Base-by-base conservation (phyloP, 2,797 vertebrate genomes). In the Helostoma temminkii region DNA sequence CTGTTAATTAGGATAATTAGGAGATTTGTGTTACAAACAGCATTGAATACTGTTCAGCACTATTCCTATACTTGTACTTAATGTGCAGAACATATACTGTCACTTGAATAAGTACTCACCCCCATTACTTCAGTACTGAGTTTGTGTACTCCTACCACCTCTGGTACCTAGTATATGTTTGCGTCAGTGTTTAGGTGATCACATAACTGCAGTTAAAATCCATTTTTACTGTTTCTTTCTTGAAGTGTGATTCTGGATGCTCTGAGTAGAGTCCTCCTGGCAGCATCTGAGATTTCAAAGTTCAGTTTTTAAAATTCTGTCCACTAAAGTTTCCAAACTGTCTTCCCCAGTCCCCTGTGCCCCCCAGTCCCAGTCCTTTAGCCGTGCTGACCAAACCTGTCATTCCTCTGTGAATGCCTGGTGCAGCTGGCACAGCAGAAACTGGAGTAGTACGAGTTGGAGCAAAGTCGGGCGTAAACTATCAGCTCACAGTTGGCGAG, bases 351-450 rank as follows among this genome's bases (percentile, higher is more conserved):
- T 12, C 43, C 9, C 15, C 48, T 16, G 36, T 16, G 12, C 37
- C 18, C 1, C 28, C 47, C 10, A 1, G 21, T 6, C 47, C 4
- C 42, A 48, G 5, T 37, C 24, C 58, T 48, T 80, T 70, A 91
- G 9, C 87, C 87, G 0, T 54, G 71, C 15, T 65, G 74, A 11
- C 71, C 47, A 2, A 67, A 66, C 64, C 77, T 72, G 68, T 63
- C 34, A 12, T 54, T 85, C 26, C 49, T 72, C 48, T 75, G 84
- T 0, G 83, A 84, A 10, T 93, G 84, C 16, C 85, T 91, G 71
- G 95, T 82, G 2, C 98, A 99, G 93, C 96, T 99, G 78, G 96
- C 95, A 0, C 98, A 99, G 93, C 98, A 99, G 93, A 99, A 99
- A 67, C 95, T 95, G 83, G 95, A 95, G 71, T 96, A 98, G 78